These are phyloP conservation scores for Drosophila meridionalis DNA, from an alignment of 2,888 invertebrate genomes.

Conservation along the genomic window DNA sequence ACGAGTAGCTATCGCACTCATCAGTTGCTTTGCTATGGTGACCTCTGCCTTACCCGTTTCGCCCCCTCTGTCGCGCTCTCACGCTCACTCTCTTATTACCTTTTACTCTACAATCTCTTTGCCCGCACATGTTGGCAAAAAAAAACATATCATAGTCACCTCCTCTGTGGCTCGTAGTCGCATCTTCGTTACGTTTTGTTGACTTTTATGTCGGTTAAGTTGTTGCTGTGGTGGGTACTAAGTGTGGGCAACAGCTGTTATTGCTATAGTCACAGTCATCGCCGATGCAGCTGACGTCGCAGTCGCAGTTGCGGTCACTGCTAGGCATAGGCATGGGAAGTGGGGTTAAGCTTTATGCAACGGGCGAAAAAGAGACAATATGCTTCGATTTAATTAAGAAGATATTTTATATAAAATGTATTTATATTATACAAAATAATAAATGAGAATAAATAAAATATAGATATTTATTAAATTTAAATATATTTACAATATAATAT, in stretches of 20 bases:
- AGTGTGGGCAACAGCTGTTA: conserved; percentile 41
- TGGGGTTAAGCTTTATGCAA: neutral
- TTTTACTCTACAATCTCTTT: neutral
- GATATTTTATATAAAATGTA: neutral
- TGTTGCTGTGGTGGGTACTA: conserved; percentile 31
- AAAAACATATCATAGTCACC: conserved; percentile 28
- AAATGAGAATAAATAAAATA: neutral
- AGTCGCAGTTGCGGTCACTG: neutral
- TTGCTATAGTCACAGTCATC: conserved; percentile 18
- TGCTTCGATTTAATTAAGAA: neutral
- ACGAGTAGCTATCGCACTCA: conserved; percentile 55
- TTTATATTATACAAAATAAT: neutral
- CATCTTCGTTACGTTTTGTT: conserved; percentile 60
- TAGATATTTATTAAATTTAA: neutral
- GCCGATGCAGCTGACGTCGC: neutral
- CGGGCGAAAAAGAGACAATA: neutral
- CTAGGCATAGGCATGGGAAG: neutral
- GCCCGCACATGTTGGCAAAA: neutral
- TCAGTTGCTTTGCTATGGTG: conserved; percentile 48
- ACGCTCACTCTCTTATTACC: neutral
- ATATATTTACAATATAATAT: neutral
- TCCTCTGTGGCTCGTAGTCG: conserved; percentile 34
- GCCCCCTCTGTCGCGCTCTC: neutral
- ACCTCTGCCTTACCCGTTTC: neutral
- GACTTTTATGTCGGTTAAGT: conserved; percentile 61